Base-by-base conservation (phyloP, 2,113 vertebrate genomes). In the Brachyhypopomus occidentalis region DNA sequence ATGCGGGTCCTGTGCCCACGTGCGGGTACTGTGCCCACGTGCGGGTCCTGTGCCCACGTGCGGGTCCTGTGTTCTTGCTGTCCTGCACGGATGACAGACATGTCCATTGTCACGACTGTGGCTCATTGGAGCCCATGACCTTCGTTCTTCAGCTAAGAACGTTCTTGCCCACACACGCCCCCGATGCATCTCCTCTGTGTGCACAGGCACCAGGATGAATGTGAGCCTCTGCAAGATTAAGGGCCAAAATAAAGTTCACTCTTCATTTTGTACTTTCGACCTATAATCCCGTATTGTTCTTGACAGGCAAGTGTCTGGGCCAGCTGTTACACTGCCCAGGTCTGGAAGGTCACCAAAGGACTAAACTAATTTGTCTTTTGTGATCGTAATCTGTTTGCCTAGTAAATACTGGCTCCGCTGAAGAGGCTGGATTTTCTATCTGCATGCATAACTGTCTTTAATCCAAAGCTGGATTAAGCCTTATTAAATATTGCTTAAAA, bases 391-490 rank as follows among this genome's bases (percentile, higher is more conserved):
- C 85, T 77, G 80, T 82, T 83, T 86, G 80, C 80, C 64, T 71
- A 79, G 81, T 87, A 86, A 86, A 84, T 84, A 86, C 82, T 30
- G 59, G 84, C 72, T 22, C 16, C 55, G 84, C 86, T 88, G 87
- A 85, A 83, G 76, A 73, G 45, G 84, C 86, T 84, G 77, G 75
- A 88, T 87, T 89, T 81, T 78, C 77, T 63, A 84, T 52, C 60
- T 81, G 83, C 78, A 70, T 73, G 86, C 83, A 86, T 77, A 85
- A 84, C 86, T 79, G 75, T 87, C 55, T 82, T 84, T 87, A 89
- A 85, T 87, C 88, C 87, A 89, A 89, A 89, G 78, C 83, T 88
- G 86, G 83, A 86, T 89, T 89, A 88, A 83, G 84, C 83, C 72
- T 86, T 84, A 88, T 86, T 87, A 86, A 89, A 87, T 84, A 79